A percentile compares a stretch with the other conserved stretches of the same genome.
Evolutionary conservation across 2,113 vertebrate genomes (phyloP).

Genomic region (Petaurus breviceps): DNA sequence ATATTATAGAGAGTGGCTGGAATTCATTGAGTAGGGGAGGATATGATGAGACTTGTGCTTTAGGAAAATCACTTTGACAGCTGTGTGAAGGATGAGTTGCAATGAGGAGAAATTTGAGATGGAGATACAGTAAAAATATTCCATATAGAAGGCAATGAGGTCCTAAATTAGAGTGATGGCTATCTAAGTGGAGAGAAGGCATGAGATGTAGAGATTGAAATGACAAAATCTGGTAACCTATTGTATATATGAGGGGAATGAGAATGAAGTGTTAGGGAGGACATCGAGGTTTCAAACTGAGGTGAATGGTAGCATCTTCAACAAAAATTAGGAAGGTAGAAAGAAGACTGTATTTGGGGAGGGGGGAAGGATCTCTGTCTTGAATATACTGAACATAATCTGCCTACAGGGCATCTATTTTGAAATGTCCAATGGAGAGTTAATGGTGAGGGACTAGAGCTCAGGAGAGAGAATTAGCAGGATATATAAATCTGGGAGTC

Average conservation of each 20-base stretch:
- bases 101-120: neutral
- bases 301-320: neutral
- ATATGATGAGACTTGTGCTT: neutral
- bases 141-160: neutral
- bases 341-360: neutral
- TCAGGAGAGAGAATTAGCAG: neutral
- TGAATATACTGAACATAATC: neutral
- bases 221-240: neutral
- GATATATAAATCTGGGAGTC: neutral
- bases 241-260: neutral
- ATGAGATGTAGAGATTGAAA: neutral
- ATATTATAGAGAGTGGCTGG: neutral
- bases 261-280: neutral
- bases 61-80: neutral
- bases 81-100: neutral
- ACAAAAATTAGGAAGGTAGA: neutral
- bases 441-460: neutral
- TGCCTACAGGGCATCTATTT: neutral
- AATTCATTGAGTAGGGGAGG: neutral
- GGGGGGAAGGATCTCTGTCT: neutral
- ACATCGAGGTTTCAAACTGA: neutral
- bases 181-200: neutral
- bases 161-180: neutral
- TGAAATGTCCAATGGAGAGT: neutral
- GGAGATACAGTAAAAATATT: neutral